Base-by-base conservation (phyloP, 2,113 vertebrate genomes). In the Zosterops pallidus region DNA sequence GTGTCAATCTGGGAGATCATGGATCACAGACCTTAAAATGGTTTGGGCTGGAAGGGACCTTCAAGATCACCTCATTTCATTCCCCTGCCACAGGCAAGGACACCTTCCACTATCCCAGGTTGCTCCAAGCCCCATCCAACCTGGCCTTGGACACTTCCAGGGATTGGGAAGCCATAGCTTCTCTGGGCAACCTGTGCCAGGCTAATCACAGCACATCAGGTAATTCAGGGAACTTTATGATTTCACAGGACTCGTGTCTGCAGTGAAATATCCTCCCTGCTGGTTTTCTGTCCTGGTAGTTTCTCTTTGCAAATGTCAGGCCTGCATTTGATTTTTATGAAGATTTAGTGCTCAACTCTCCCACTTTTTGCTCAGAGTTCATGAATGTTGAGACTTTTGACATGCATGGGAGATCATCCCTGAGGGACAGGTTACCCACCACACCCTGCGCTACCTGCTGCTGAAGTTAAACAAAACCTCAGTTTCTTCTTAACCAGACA, bases 111-210 rank as follows among this genome's bases (percentile, higher is more conserved):
- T 11, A 2, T 1, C 5, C 24, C 41, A 68, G 8, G 41, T 0
- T 47, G n/a, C 41, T 76, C 24, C 13, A 18, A 60, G 3, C 13
- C 4, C 53, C 0, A 0, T 76, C 62, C 39, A 68, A 1, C 9
- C 25, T 26, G 55, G 24, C 39, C n/a, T 26, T 68, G 78, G 4
- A 29, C 55, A 3, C 17, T 76, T 47, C 62, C 55, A 62, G 41
- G n/a, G 29, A 69, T 19, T 18, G 11, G 12, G 8, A 21, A 76
- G 1, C 13, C 39, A 60, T 9, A 68, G 13, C 6, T 75, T 6
- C 39, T 60, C 53, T 60, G 69, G 33, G 46, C 6, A 46, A 1
- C 11, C 16, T 60, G 53, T 0, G 0, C 28, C 59, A 88, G 37
- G 28, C 35, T 44, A 78, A 83, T 20, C 33, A 62, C 1, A 0